Conservation (phyloP, 2,888 invertebrate species). For the Eupithecia tripunctaria region DNA sequence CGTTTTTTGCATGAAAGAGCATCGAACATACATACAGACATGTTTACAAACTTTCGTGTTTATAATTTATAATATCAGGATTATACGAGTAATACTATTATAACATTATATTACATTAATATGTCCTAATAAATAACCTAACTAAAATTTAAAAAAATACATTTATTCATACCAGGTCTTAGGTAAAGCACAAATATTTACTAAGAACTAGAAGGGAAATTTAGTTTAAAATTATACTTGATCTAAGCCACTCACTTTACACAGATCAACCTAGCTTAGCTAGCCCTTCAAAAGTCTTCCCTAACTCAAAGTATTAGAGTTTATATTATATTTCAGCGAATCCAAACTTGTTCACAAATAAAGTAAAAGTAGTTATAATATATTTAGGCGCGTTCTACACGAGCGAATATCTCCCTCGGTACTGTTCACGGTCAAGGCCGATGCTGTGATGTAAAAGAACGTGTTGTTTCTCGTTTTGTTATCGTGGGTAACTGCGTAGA, state of each 20-base stretch:
- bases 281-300: not conserved
- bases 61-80: no score
- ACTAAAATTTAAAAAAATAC: no score
- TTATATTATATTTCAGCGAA: slow-evolving; percentile 1
- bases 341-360: slow-evolving; percentile 1
- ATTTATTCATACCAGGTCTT: not conserved
- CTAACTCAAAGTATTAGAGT: slow-evolving; percentile 1
- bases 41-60: no score
- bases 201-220: not conserved
- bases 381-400: slow-evolving; percentile 7
- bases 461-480: slow-evolving; percentile 18
- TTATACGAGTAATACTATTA: no score
- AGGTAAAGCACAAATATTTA: not conserved
- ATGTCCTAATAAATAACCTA: no score
- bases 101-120: no score
- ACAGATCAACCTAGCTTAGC: not conserved
- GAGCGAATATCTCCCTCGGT: slow-evolving; percentile 6
- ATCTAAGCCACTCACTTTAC: slow-evolving; percentile 3
- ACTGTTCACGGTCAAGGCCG: slow-evolving; percentile 32
- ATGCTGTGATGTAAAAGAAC: slow-evolving; percentile 23
- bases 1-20: no score
- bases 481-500: not conserved
- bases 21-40: no score
- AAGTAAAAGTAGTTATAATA: slow-evolving; percentile 13
- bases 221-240: not conserved